Conservation (phyloP, 1,140 invertebrate species). For the Zaprionus ornatus region DNA sequence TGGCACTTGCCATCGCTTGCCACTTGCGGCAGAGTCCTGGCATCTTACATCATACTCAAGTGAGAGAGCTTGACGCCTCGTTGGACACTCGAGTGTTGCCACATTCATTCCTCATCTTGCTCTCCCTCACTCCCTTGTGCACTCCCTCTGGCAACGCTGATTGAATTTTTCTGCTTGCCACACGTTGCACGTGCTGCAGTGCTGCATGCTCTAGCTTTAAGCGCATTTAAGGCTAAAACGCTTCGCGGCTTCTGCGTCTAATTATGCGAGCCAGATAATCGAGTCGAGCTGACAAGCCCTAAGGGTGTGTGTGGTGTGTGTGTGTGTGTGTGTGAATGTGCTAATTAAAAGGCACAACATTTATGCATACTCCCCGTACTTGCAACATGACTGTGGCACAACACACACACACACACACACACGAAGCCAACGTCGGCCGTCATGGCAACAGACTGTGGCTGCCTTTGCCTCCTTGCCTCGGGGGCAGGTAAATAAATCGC, state of each 20-base stretch:
- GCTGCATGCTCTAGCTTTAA: conserved; percentile 51
- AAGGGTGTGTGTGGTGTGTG: conserved; percentile 25
- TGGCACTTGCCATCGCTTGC: conserved; percentile 12
- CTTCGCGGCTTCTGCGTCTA: conserved; percentile 39
- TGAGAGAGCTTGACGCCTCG: conserved; percentile 49
- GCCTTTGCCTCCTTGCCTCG: neutral
- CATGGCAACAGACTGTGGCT: conserved; percentile 58
- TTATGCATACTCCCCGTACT: conserved; percentile 58
- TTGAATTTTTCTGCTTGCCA: conserved; percentile 59
- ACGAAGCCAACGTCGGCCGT: conserved; percentile 66
- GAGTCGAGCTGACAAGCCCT: conserved; percentile 10
- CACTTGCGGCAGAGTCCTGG: conserved; percentile 10
- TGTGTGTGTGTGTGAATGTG: conserved; percentile 53
- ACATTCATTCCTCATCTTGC: conserved; percentile 36
- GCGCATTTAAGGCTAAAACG: conserved; percentile 50
- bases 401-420: conserved; percentile 45
- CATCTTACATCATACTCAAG: conserved; percentile 63
- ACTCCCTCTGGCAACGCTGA: conserved; percentile 40
- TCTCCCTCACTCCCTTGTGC: neutral
- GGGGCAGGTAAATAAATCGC: conserved; percentile 68
- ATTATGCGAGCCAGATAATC: conserved; percentile 48
- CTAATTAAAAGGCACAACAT: conserved; percentile 82
- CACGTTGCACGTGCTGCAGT: conserved; percentile 35
- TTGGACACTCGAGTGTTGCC: conserved; percentile 72
- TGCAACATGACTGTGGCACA: conserved; percentile 1